A percentile compares a stretch with the other conserved stretches of the same genome.
These are phyloP conservation scores for Hylaeus volcanicus DNA, from an alignment of 1,140 invertebrate genomes.

Conservation along the genomic window DNA sequence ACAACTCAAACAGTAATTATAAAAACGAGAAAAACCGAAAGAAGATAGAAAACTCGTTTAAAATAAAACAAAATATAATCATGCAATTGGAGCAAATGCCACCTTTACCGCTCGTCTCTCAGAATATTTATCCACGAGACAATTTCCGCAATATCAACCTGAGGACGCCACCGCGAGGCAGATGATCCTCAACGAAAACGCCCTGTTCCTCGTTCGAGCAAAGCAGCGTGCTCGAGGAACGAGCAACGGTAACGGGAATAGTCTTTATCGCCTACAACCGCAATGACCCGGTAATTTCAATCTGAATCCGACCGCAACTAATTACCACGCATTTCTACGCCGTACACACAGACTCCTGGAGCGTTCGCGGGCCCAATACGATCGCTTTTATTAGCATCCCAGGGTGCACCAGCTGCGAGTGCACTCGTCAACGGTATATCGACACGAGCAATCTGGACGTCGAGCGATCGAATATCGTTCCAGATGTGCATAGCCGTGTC, in stretches of 20 bases:
- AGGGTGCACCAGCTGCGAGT: neutral
- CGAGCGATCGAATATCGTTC: conserved; percentile 40
- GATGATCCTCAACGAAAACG: too few species aligned
- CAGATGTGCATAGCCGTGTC: conserved; percentile 44
- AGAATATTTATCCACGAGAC: too few species aligned
- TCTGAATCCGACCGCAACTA: conserved; percentile 29
- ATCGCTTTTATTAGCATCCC: conserved; percentile 27
- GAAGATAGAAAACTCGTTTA: too few species aligned
- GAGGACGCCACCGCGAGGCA: too few species aligned
- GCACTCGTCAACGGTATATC: conserved; percentile 32
- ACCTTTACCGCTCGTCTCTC: too few species aligned
- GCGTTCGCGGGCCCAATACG: neutral
- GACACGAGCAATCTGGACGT: conserved; percentile 18
- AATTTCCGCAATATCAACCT: too few species aligned
- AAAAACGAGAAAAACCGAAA: too few species aligned
- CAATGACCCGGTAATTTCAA: conserved; percentile 38
- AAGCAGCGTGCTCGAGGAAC: neutral
- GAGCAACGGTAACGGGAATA: neutral
- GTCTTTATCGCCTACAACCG: conserved; percentile 11
- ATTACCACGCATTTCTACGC: conserved; percentile 23
- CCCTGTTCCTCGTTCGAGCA: too few species aligned
- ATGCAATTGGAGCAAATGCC: too few species aligned
- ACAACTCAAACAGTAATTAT: too few species aligned
- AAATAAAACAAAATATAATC: too few species aligned
- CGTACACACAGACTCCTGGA: neutral